phyloP scores from a whole-genome alignment of 2,888 invertebrate species.

The Rapana venosa region DNA sequence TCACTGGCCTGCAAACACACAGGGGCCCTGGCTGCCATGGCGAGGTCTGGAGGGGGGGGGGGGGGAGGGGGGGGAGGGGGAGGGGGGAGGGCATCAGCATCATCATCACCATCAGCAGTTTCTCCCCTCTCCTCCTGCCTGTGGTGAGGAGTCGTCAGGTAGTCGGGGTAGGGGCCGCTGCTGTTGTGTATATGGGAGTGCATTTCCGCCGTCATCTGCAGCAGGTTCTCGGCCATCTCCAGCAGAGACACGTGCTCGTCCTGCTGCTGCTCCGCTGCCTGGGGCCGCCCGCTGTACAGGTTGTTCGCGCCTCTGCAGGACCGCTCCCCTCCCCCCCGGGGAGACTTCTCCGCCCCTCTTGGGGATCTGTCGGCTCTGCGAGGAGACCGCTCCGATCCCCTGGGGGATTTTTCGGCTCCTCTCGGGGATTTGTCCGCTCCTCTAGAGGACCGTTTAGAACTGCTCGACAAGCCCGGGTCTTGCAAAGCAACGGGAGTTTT shows the following conservation, averaged over 20 bases:
- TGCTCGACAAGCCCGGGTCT: neutral
- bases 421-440: neutral
- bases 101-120: neutral
- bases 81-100: neutral
- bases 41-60: too few species aligned
- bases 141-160: neutral
- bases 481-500: slow-evolving; percentile 30
- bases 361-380: neutral
- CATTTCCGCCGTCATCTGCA: slow-evolving; percentile 64
- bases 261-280: neutral
- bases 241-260: slow-evolving; percentile 55
- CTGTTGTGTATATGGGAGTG: slow-evolving; percentile 50
- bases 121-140: neutral
- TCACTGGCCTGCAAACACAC: neutral
- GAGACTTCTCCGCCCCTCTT: neutral
- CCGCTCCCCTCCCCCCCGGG: neutral
- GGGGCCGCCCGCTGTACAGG: neutral
- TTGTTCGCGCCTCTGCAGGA: neutral
- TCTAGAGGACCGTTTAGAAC: neutral
- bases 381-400: neutral
- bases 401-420: neutral
- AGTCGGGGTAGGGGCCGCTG: neutral
- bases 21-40: neutral
- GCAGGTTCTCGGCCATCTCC: slow-evolving; percentile 66
- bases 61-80: neutral